Evolutionary conservation across 2,888 invertebrate species (phyloP).

Genomic region (Ophion slaviceki): DNA sequence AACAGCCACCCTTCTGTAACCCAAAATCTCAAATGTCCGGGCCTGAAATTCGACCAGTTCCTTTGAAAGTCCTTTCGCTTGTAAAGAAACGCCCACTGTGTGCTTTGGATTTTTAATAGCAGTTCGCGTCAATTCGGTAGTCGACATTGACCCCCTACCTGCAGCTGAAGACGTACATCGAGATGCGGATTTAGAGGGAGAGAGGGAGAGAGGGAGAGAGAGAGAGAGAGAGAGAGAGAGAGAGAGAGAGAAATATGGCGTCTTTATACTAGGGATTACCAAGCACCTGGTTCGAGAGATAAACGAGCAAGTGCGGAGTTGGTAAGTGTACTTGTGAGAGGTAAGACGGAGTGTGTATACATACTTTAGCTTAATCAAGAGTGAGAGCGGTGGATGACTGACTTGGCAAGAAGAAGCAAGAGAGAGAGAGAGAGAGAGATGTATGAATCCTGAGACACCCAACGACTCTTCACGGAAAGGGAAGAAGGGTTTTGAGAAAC

Average conservation of each 20-base stretch:
- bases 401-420: slow-evolving; percentile 17
- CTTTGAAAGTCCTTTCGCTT: neutral
- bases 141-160: neutral
- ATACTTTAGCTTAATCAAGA: slow-evolving; percentile 38
- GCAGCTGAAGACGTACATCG: neutral
- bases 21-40: neutral
- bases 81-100: neutral
- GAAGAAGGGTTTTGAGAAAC: slow-evolving; percentile 16
- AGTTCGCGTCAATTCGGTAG: slow-evolving; percentile 2
- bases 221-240: neutral
- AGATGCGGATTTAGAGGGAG: neutral
- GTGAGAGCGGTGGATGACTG: slow-evolving; percentile 7
- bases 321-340: slow-evolving; percentile 51
- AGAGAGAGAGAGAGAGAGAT: slow-evolving; percentile 15
- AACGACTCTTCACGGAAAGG: slow-evolving; percentile 16
- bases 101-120: slow-evolving; percentile 3
- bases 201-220: neutral
- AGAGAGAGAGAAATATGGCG: slow-evolving; percentile 35
- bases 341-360: slow-evolving; percentile 24
- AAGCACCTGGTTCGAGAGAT: slow-evolving; percentile 64
- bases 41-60: neutral
- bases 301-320: slow-evolving; percentile 64
- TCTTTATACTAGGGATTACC: slow-evolving; percentile 67
- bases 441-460: slow-evolving; percentile 31
- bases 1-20: neutral